Evolutionary conservation across 2,113 vertebrate species (phyloP).

Genomic region (Tragelaphus imberbis): DNA sequence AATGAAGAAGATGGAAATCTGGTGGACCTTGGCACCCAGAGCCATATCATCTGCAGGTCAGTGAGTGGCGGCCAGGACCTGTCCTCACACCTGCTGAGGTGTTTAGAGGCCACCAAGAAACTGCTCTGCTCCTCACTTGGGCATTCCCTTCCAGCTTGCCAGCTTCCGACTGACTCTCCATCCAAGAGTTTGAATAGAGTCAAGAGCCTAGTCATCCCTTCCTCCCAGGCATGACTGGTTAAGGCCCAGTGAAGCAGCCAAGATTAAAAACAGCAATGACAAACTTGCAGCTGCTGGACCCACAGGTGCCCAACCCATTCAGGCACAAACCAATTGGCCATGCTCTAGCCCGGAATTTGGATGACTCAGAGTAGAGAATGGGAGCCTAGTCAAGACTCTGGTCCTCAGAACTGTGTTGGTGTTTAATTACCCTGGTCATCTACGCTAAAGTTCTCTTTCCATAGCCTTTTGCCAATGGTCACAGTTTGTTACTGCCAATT

Average conservation of each 20-base stretch:
- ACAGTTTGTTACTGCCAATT: constrained; percentile 32
- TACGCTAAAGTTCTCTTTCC: constrained; percentile 8
- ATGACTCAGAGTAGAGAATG: constrained; percentile 50
- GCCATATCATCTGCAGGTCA: not conserved
- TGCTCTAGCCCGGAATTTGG: constrained; percentile 32
- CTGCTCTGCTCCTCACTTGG: not conserved
- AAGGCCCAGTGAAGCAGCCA: not conserved
- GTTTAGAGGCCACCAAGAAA: not conserved
- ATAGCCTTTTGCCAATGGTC: constrained; percentile 31
- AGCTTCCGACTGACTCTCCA: not conserved
- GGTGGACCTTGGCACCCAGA: not conserved
- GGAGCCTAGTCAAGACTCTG: not conserved
- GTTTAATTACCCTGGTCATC: constrained; percentile 7
- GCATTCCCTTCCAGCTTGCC: not conserved
- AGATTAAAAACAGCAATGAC: not conserved
- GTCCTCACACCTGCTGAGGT: not conserved
- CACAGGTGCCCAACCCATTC: constrained; percentile 12
- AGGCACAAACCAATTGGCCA: constrained; percentile 29
- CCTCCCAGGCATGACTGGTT: constrained; percentile 15
- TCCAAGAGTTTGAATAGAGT: not conserved
- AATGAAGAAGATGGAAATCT: not conserved
- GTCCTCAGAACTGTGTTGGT: not conserved
- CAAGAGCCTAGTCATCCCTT: constrained; percentile 31
- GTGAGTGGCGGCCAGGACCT: not conserved
- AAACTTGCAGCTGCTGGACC: constrained; percentile 36